Evolutionary conservation across 1,140 invertebrate genomes (phyloP).

Genomic region (Heterodera schachtii): DNA sequence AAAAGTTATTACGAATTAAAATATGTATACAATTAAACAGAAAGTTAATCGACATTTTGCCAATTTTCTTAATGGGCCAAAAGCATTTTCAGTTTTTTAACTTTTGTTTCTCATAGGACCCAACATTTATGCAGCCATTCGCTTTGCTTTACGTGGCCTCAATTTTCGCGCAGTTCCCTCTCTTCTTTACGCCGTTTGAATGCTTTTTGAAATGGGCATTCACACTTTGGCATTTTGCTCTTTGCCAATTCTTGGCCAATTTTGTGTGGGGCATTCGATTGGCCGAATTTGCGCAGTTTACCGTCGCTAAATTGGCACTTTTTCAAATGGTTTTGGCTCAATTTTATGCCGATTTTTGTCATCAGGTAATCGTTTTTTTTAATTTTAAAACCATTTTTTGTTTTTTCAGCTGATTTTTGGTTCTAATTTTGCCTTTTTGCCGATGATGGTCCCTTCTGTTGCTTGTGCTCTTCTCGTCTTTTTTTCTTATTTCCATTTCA

Average conservation of each 20-base stretch:
- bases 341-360: conserved; percentile 28
- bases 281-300: conserved; percentile 21
- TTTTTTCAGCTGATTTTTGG: conserved; percentile 40
- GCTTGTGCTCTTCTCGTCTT: conserved; percentile 36
- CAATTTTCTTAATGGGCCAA: too few species aligned
- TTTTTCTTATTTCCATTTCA: conserved; percentile 32
- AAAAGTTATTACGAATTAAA: too few species aligned
- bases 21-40: too few species aligned
- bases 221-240: conserved; percentile 12
- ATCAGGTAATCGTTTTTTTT: conserved; percentile 31
- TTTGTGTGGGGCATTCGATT: conserved; percentile 28
- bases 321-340: conserved; percentile 2
- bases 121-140: conserved; percentile 74
- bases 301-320: background rate
- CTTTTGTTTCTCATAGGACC: conserved; percentile 70
- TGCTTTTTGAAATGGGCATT: conserved; percentile 41
- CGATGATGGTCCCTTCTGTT: conserved; percentile 45
- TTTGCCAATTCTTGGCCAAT: conserved; percentile 15
- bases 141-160: conserved; percentile 74
- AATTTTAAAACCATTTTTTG: conserved; percentile 2
- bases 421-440: conserved; percentile 31
- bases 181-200: conserved; percentile 52
- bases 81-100: too few species aligned
- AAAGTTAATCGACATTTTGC: too few species aligned
- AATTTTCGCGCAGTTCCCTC: conserved; percentile 32